phyloP scores from a whole-genome alignment of 1,140 invertebrate genomes.

The Subanguina moxae region DNA sequence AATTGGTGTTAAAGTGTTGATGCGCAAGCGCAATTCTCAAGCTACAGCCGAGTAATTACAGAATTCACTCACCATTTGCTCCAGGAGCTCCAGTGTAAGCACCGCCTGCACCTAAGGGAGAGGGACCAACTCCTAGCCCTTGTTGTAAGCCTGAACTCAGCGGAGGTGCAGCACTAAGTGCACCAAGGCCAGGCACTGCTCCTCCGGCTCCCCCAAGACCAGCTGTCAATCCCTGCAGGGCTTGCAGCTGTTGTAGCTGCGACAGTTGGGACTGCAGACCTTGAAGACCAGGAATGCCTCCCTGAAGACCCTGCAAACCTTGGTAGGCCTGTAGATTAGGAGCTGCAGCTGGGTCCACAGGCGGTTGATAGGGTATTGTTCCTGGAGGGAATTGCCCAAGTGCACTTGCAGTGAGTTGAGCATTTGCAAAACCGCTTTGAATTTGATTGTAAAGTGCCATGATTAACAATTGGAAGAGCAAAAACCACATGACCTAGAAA shows the following conservation, averaged over 20 bases:
- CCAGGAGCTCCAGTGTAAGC: neutral
- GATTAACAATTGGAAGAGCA: too few relatives aligned
- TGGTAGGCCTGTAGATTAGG: neutral
- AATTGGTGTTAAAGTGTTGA: too few relatives aligned
- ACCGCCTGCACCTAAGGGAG: neutral
- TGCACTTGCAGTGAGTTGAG: neutral
- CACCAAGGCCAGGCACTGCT: neutral
- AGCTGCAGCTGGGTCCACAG: neutral
- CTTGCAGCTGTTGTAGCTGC: slow-evolving; percentile 7
- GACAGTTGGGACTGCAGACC: neutral
- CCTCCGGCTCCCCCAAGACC: neutral
- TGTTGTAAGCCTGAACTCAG: neutral
- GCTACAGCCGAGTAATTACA: too few relatives aligned
- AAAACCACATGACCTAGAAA: too few relatives aligned
- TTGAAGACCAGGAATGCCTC: neutral
- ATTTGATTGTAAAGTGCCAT: too few relatives aligned
- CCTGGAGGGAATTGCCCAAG: slow-evolving; percentile 8
- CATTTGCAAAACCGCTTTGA: too few relatives aligned
- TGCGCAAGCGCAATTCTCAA: too few relatives aligned
- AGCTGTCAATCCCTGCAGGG: slow-evolving; percentile 5
- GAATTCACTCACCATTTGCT: slow-evolving; percentile 1
- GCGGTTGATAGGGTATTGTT: slow-evolving; percentile 5
- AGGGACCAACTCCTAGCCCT: neutral
- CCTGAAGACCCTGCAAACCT: slow-evolving; percentile 2
- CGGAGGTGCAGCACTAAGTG: neutral